Conservation (phyloP, 2,113 vertebrate species). For the Anhinga rufa region DNA sequence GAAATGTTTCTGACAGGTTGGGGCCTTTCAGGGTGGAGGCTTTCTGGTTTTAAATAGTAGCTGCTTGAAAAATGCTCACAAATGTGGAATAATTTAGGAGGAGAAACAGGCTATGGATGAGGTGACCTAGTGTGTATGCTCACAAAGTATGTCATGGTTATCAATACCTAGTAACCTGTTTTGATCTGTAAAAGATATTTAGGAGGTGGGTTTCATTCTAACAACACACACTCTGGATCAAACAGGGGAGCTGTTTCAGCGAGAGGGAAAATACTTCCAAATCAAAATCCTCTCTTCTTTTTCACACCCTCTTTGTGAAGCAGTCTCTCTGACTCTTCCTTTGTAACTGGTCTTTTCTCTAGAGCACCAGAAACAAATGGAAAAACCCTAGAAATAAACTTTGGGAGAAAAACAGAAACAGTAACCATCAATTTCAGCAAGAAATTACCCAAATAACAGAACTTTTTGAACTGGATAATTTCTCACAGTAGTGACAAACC, state of each 20-base stretch:
- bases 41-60: constrained; percentile 41
- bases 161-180: neutral
- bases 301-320: neutral
- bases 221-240: neutral
- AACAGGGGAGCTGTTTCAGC: neutral
- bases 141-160: neutral
- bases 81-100: constrained; percentile 20
- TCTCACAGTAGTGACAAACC: constrained; percentile 59
- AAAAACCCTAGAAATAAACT: constrained; percentile 52
- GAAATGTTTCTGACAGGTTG: constrained; percentile 52
- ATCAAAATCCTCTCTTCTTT: neutral
- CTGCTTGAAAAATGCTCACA: neutral
- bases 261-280: neutral
- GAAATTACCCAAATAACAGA: constrained; percentile 56
- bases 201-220: neutral
- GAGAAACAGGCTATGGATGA: neutral
- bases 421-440: constrained; percentile 50
- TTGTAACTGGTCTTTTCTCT: neutral
- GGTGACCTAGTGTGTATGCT: neutral
- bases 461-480: constrained; percentile 51
- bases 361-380: constrained; percentile 27
- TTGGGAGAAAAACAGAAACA: constrained; percentile 13
- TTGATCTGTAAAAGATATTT: neutral
- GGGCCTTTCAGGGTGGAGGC: constrained; percentile 38
- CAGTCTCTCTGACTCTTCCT: neutral